Conservation (phyloP, 2,797 vertebrate genomes). For the Chaunax sp. region DNA sequence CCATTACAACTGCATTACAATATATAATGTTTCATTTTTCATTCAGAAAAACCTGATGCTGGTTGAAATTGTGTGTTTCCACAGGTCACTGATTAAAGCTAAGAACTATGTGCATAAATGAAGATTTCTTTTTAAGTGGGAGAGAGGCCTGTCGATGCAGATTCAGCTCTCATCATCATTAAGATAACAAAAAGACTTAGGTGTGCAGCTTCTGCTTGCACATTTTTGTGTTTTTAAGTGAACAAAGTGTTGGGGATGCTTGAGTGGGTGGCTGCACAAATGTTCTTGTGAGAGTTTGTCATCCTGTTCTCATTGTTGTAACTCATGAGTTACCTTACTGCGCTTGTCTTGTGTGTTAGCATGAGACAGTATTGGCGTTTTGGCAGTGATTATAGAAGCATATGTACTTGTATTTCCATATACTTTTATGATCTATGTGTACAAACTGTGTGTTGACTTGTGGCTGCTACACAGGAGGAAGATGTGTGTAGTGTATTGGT, state of each 20-base stretch:
- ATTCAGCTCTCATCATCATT: background rate
- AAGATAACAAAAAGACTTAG: background rate
- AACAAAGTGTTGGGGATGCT: conserved; percentile 6
- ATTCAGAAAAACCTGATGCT: too few relatives aligned
- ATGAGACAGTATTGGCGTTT: background rate
- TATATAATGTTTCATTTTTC: too few relatives aligned
- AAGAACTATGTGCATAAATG: background rate
- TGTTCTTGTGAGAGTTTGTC: conserved; percentile 57
- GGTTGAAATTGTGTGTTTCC: background rate
- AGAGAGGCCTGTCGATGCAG: background rate
- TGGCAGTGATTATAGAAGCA: background rate
- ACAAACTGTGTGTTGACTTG: background rate
- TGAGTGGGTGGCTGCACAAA: conserved; percentile 38
- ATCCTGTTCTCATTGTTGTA: conserved; percentile 22
- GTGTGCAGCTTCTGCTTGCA: background rate
- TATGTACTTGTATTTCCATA: background rate
- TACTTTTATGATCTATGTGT: background rate
- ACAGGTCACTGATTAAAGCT: background rate
- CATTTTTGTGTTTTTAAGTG: conserved; percentile 17
- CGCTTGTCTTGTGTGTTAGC: conserved; percentile 1
- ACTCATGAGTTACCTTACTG: conserved; percentile 38
- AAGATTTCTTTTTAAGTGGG: background rate
- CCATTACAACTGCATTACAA: too few relatives aligned
- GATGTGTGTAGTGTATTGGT: background rate
- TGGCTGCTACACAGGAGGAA: background rate